Evolutionary conservation across 2,113 vertebrate genomes (phyloP).

Genomic region (Paramisgurnus dabryanus): DNA sequence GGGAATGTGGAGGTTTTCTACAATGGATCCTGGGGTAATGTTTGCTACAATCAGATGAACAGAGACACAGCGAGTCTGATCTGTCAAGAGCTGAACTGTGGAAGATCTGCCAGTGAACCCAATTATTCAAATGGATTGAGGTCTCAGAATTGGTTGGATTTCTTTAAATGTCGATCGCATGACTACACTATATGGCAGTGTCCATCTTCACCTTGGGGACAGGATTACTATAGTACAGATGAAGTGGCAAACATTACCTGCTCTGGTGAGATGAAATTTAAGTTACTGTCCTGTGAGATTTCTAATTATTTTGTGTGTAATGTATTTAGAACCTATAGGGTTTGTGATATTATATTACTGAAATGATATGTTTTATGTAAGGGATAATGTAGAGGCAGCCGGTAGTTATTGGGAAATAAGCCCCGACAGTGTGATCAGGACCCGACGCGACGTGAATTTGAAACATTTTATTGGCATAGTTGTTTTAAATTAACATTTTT

Average conservation of each 20-base stretch:
- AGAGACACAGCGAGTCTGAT: slow-evolving; percentile 22
- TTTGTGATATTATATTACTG: too few species aligned
- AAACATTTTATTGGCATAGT: too few species aligned
- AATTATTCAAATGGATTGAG: background rate
- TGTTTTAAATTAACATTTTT: too few species aligned
- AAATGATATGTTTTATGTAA: too few species aligned
- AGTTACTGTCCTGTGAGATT: too few species aligned
- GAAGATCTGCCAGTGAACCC: background rate
- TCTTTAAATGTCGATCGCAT: slow-evolving; percentile 1
- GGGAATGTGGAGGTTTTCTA: slow-evolving; percentile 48
- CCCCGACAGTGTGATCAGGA: too few species aligned
- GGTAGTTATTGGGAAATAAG: too few species aligned
- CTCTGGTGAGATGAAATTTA: background rate
- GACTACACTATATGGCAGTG: slow-evolving; percentile 45
- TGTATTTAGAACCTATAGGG: too few species aligned
- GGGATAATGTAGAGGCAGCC: too few species aligned
- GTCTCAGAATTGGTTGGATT: slow-evolving; percentile 30
- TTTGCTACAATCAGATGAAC: background rate
- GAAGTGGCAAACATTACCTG: slow-evolving; percentile 23
- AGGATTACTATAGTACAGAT: background rate
- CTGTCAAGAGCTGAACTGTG: slow-evolving; percentile 47
- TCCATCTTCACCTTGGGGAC: slow-evolving; percentile 31
- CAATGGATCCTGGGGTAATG: slow-evolving; percentile 18
- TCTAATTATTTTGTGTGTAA: too few species aligned
- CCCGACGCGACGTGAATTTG: too few species aligned